Evolutionary conservation across 2,113 vertebrate genomes (phyloP).

Genomic region (Suricata suricatta): DNA sequence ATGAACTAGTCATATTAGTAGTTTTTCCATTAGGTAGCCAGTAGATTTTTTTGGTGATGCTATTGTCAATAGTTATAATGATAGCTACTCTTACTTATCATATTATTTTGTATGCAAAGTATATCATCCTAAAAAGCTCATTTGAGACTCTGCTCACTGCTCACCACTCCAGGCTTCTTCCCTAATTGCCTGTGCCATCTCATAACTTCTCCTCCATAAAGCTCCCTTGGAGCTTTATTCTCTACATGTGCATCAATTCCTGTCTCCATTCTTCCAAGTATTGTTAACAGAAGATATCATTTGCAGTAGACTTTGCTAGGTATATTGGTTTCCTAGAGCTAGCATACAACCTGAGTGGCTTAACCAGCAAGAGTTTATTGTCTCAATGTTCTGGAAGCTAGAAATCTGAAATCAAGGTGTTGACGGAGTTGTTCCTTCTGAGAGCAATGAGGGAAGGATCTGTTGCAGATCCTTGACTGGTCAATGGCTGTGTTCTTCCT

Average conservation of each 20-base stretch:
- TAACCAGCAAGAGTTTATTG: not conserved
- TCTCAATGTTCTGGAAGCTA: not conserved
- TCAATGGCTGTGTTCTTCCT: not conserved
- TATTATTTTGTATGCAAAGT: not conserved
- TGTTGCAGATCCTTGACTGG: not conserved
- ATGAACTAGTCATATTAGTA: not conserved
- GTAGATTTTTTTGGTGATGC: not conserved
- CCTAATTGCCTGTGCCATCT: not conserved
- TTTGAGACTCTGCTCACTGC: not conserved
- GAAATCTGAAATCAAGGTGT: slow-evolving; percentile 3
- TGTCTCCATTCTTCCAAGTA: not conserved
- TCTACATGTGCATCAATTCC: not conserved
- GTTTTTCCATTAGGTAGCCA: not conserved
- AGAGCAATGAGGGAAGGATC: not conserved
- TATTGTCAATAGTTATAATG: not conserved
- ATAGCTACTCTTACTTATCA: not conserved
- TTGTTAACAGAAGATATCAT: not conserved
- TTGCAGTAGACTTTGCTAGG: not conserved
- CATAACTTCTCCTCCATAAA: not conserved
- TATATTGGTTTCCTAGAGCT: not conserved
- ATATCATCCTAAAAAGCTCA: not conserved
- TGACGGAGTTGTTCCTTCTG: not conserved
- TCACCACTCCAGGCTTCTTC: not conserved
- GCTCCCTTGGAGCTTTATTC: not conserved
- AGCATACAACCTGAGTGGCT: not conserved